Evolutionary conservation across 1,140 invertebrate genomes (phyloP).

Genomic region (Chlorops oryzae): DNA sequence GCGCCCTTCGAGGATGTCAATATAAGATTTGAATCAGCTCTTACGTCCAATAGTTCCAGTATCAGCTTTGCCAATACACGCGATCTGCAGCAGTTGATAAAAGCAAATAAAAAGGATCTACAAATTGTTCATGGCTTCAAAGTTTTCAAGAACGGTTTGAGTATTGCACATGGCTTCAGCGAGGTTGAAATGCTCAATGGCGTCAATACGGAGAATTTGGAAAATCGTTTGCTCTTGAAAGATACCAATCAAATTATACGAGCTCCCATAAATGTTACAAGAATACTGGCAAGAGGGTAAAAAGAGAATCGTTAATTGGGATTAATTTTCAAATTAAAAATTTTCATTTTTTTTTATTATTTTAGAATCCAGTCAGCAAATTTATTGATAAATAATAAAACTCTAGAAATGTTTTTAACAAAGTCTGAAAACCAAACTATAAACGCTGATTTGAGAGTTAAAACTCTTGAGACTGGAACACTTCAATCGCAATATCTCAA

Average conservation of each 20-base stretch:
- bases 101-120: conserved; percentile 27
- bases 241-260: conserved; percentile 45
- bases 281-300: conserved; percentile 8
- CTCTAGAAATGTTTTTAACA: not conserved
- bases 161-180: conserved; percentile 33
- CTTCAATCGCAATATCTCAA: conserved; percentile 10
- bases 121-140: conserved; percentile 34
- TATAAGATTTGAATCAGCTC: conserved; percentile 41
- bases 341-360: no score
- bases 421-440: conserved; percentile 6
- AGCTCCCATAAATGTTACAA: conserved; percentile 23
- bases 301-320: no score
- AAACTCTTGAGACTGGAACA: conserved; percentile 19
- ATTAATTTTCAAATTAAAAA: no score
- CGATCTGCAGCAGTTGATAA: conserved; percentile 31
- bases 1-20: conserved; percentile 30
- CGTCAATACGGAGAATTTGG: conserved; percentile 40
- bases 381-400: not conserved
- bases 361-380: no score
- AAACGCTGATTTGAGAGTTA: conserved; percentile 10
- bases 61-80: conserved; percentile 33
- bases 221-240: conserved; percentile 37
- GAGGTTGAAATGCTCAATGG: conserved; percentile 46
- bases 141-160: conserved; percentile 24
- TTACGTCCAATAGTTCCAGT: conserved; percentile 33